phyloP scores from a whole-genome alignment of 2,797 vertebrate genomes.

The Acropternis orthonyx region DNA sequence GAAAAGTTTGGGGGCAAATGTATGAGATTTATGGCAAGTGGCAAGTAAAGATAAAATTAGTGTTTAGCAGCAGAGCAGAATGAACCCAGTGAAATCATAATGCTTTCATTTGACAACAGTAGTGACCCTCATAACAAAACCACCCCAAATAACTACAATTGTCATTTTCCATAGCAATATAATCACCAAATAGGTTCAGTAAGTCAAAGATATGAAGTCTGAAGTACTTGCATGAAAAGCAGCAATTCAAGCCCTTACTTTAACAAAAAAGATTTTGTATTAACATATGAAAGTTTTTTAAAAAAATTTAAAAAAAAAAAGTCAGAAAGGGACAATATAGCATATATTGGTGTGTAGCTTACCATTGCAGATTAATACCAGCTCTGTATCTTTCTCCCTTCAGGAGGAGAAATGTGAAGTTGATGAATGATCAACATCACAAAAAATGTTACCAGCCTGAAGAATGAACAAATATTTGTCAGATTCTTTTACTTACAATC shows the following conservation, averaged over 20 bases:
- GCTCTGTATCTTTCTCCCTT: neutral
- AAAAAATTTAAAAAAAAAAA: neutral
- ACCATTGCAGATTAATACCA: neutral
- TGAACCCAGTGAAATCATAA: neutral
- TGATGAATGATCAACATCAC: neutral
- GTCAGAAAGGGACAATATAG: neutral
- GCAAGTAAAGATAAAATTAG: neutral
- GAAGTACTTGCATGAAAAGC: neutral
- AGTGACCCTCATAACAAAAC: neutral
- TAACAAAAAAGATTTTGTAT: neutral
- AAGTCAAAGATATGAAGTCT: neutral
- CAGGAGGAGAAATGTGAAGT: neutral
- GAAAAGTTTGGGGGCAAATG: neutral
- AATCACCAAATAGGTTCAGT: neutral
- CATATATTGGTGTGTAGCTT: neutral
- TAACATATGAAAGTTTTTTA: neutral
- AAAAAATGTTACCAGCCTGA: neutral
- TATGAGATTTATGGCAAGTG: neutral
- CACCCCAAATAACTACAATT: neutral
- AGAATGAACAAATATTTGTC: neutral
- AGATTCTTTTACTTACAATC: neutral
- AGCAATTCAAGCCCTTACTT: neutral
- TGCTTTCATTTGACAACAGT: neutral
- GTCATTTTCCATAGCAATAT: neutral
- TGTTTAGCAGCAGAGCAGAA: neutral